Evolutionary conservation across 2,113 vertebrate genomes (phyloP).

Genomic region (Elephas maximus): DNA sequence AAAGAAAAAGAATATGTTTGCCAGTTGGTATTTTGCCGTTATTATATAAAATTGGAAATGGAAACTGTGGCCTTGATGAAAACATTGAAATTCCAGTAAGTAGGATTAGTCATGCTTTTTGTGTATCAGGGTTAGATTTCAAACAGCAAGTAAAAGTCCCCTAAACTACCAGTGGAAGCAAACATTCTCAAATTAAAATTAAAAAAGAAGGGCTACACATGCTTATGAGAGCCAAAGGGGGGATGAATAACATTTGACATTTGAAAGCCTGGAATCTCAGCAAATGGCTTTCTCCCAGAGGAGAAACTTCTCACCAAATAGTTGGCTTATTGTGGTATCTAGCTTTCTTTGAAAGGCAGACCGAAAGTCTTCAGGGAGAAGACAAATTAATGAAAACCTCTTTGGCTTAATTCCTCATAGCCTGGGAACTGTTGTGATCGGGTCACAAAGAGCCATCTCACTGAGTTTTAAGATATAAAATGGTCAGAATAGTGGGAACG

Average conservation of each 20-base stretch:
- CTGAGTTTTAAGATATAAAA: neutral
- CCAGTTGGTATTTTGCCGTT: conserved; percentile 83
- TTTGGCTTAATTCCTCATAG: conserved; percentile 81
- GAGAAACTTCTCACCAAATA: conserved; percentile 85
- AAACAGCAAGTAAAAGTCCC: conserved; percentile 87
- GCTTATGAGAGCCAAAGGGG: conserved; percentile 44
- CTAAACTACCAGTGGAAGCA: conserved; percentile 87
- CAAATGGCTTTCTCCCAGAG: conserved; percentile 85
- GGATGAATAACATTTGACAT: conserved; percentile 90
- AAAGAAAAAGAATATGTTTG: conserved; percentile 70
- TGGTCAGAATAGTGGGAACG: neutral
- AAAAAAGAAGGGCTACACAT: conserved; percentile 61
- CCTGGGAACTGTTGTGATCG: conserved; percentile 68
- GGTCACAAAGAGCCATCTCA: conserved; percentile 45
- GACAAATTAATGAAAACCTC: conserved; percentile 75
- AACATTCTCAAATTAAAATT: conserved; percentile 84
- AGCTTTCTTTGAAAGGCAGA: conserved; percentile 85
- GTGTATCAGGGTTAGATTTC: conserved; percentile 85
- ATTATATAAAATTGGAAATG: conserved; percentile 86
- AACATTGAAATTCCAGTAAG: conserved; percentile 91
- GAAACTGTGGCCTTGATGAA: conserved; percentile 87
- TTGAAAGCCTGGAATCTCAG: conserved; percentile 84
- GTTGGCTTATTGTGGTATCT: conserved; percentile 79
- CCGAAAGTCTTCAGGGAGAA: conserved; percentile 65
- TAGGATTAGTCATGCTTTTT: conserved; percentile 89